A percentile compares a stretch with the other conserved stretches of the same genome.
Evolutionary conservation across 2,888 invertebrate species (phyloP).

Genomic region (Megamerina dolium): DNA sequence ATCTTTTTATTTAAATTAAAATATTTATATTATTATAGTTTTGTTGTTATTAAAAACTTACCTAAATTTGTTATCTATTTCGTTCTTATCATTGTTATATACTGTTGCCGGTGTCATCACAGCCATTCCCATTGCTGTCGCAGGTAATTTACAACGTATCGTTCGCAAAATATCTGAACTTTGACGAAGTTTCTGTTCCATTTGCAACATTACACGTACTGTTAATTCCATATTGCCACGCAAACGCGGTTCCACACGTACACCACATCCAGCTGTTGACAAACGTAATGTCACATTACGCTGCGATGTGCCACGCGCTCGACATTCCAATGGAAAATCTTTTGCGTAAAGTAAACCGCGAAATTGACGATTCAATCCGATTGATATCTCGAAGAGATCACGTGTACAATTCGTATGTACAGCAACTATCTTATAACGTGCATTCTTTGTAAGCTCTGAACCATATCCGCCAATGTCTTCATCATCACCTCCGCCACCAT

Average conservation of each 20-base stretch:
- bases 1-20: background rate
- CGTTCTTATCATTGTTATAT: too few species aligned
- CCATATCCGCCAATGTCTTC: background rate
- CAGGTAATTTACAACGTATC: constrained; percentile 54
- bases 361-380: constrained; percentile 56
- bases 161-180: constrained; percentile 64
- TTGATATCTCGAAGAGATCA: constrained; percentile 56
- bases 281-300: constrained; percentile 36
- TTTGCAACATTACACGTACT: constrained; percentile 65
- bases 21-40: too few species aligned
- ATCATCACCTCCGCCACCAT: background rate
- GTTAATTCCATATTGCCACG: constrained; percentile 57
- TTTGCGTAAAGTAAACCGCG: constrained; percentile 69
- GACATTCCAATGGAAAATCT: constrained; percentile 69
- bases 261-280: constrained; percentile 58
- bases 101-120: constrained; percentile 20
- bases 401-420: constrained; percentile 60
- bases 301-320: constrained; percentile 53
- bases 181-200: constrained; percentile 68
- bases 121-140: constrained; percentile 42
- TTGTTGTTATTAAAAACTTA: too few species aligned
- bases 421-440: constrained; percentile 51
- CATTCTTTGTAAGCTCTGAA: constrained; percentile 42
- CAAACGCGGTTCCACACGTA: constrained; percentile 54
- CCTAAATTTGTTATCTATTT: background rate